Evolutionary conservation across 2,113 vertebrate species (phyloP), one percentile per base, ranked within the genome.

Genomic region (Tupaia chinensis): DNA sequence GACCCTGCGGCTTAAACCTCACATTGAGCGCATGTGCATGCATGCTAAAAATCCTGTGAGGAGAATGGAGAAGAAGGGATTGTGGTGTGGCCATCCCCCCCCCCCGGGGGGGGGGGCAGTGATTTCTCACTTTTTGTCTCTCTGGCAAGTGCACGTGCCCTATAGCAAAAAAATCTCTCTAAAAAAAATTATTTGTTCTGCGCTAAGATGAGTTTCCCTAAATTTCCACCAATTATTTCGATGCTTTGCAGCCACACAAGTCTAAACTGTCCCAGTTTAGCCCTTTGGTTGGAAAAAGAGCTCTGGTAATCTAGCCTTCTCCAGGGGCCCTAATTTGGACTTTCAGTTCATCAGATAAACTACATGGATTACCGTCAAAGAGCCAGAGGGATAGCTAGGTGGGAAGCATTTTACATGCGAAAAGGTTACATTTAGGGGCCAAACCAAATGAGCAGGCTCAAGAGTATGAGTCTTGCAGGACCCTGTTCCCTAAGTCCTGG

Each of bases 141-240:
- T 44, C 44, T 44, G 44, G 44, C 44, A 44, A 44, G 44, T 44
- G 44, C 44, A 44, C 44, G 44, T 44, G 44, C 44, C 44, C 44
- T 44, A 44, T 44, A 44, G 44, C 44, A 44, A 44, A 44, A 44
- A 44, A 44, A 44, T 4, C 5, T 5, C 5, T 5, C 5, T 5
- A 4, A 4, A 44, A 44, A 44, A 44, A 44, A 44, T 44, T 44
- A 27, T 93, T 29, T 73, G 61, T 93, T 78, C 34, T 87, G 76
- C 91, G 58, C 72, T 81, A 76, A 94, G 69, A 15, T 16, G 70
- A 87, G 44, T 85, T 96, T 83, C 72, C 61, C 32, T 91, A 66
- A 76, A 77, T 91, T 80, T 65, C 87, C 34, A 66, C 23, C 58
- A 58, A 54, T 87, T 70, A 70, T 32, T 89, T 81, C 82, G 73